Percentiles rank a stretch among this genome's conserved stretches.
Conservation (phyloP, 1,140 invertebrate species). For the Cotesia chilonis region DNA sequence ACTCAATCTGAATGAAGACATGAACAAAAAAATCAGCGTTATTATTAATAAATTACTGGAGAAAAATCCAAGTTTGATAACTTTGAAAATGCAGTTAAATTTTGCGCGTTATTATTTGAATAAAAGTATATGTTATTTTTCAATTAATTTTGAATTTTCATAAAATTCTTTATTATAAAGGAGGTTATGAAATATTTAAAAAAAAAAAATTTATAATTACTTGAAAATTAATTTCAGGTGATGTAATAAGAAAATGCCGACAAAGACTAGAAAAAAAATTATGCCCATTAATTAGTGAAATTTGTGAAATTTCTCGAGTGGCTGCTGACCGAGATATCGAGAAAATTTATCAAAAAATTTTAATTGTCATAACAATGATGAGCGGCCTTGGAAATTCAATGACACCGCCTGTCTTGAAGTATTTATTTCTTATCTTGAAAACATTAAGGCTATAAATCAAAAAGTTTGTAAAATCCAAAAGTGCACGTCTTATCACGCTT, state of each 20-base stretch:
- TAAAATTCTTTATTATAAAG: neutral
- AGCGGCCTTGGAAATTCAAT: slow-evolving; percentile 74
- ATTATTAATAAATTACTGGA: slow-evolving; percentile 51
- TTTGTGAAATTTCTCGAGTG: slow-evolving; percentile 63
- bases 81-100: slow-evolving; percentile 75
- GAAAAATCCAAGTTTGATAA: slow-evolving; percentile 59
- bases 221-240: slow-evolving; percentile 48
- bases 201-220: neutral
- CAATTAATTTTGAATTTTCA: neutral
- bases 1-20: slow-evolving; percentile 38
- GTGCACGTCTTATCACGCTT: too few relatives aligned
- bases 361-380: slow-evolving; percentile 69
- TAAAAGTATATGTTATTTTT: slow-evolving; percentile 54
- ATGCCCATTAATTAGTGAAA: slow-evolving; percentile 67
- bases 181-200: neutral
- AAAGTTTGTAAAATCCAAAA: neutral
- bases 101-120: slow-evolving; percentile 75
- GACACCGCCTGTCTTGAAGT: slow-evolving; percentile 64
- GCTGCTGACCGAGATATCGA: slow-evolving; percentile 62
- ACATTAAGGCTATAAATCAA: neutral
- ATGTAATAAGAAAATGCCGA: slow-evolving; percentile 66
- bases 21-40: slow-evolving; percentile 31
- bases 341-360: slow-evolving; percentile 72
- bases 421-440: slow-evolving; percentile 38
- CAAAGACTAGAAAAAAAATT: slow-evolving; percentile 64